Evolutionary conservation across 1,140 invertebrate genomes (phyloP), one percentile per base, ranked within the genome.

Genomic region (Pinna nobilis): DNA sequence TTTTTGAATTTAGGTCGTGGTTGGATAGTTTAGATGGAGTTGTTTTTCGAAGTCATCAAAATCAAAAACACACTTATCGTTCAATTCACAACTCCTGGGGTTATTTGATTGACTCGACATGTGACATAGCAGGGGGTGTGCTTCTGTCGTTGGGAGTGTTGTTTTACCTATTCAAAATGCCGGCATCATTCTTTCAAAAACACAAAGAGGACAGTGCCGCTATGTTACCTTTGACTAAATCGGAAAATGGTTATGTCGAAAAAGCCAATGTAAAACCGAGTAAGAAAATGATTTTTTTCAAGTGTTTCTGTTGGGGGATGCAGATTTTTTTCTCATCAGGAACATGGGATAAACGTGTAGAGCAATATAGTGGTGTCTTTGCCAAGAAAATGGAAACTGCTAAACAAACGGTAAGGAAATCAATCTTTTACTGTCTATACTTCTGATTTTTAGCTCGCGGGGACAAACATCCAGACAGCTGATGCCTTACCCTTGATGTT

Each of bases 11-110:
- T 15, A 59, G 86, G 25, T 79, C 78, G 13, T 87, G 82, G 75
- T 71, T 88, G 35, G 87, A 88, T 68, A 78, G 81, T 15, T 79
- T 87, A 51, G 87, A 88, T 53, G 87, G 87, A 1, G 83, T 86
- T 5, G 84, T 88, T 41, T 87, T 82, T 55, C 69, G 87, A 13
- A 80, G 78, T 20, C 81, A 79, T 30, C 79, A 77, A 11, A 74
- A 80, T 33, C 50, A 70, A 13, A 76, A 82, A 1, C 77, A 80
- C 32, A 35, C 70, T n/a, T 86, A 84, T 53, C 78, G 78, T 41
- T 88, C 87, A 7, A 70, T 84, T 37, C 75, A 83, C 35, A 64
- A 68, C n/a, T 81, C 82, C 7, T 63, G 78, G 6, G 87, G 87
- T n/a, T 88, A 86, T 63, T 82, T 82, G 37, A 77, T 88, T 3